Evolutionary conservation across 2,113 vertebrate genomes (phyloP).

Genomic region (Tor tambroides): DNA sequence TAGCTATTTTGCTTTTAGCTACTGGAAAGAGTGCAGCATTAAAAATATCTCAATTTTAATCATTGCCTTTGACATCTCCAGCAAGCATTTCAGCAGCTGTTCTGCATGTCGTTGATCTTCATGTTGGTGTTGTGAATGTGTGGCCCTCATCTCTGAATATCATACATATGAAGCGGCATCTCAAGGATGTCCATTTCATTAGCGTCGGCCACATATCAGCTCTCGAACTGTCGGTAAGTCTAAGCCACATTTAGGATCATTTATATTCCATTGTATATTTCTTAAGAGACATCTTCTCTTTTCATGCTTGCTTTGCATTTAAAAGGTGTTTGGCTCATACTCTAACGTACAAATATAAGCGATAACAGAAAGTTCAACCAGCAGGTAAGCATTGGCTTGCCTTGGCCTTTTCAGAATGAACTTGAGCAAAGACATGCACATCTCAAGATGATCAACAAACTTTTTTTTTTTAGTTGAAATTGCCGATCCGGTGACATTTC

Average conservation of each 20-base stretch:
- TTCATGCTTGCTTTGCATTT: conserved; percentile 5
- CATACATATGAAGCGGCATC: conserved; percentile 1
- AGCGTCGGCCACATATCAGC: no score
- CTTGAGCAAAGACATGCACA: neutral
- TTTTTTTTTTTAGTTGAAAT: neutral
- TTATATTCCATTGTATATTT: neutral
- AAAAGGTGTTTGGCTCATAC: neutral
- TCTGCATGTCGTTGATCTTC: neutral
- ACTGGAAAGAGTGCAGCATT: neutral
- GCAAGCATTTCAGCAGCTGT: neutral
- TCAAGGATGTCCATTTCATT: no score
- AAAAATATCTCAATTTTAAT: neutral
- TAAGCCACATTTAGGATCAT: neutral
- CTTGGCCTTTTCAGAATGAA: neutral
- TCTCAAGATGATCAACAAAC: no score
- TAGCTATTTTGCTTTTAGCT: neutral
- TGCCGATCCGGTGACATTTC: conserved; percentile 3
- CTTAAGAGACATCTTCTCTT: neutral
- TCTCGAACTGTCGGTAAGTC: no score
- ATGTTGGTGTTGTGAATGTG: neutral
- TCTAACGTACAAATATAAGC: neutral
- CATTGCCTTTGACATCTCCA: neutral
- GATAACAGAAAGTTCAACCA: neutral
- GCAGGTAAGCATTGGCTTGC: neutral
- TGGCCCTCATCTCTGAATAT: conserved; percentile 2